Evolutionary conservation across 2,113 vertebrate genomes (phyloP).

Genomic region (Corydoras maculifer): DNA sequence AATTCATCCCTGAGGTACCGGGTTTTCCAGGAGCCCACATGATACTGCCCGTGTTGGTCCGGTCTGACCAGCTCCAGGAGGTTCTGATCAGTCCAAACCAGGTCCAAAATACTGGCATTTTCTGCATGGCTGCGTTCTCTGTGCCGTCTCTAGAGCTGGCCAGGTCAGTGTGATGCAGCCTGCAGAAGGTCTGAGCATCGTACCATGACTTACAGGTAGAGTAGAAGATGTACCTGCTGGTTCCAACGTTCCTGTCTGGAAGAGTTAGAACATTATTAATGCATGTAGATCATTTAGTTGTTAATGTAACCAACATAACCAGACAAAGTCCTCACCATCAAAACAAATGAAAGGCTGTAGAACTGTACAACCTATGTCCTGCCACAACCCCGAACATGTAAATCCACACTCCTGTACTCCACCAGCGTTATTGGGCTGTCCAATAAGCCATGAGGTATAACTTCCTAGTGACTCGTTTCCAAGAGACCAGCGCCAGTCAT

Average conservation of each 20-base stretch:
- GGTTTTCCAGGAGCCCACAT: background rate
- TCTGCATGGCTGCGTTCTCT: background rate
- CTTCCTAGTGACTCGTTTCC: background rate
- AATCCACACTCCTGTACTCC: background rate
- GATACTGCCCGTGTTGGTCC: background rate
- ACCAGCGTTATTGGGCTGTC: background rate
- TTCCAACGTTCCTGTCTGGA: slow-evolving; percentile 1
- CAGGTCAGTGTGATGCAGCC: slow-evolving; percentile 14
- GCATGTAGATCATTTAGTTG: no score
- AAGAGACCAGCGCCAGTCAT: background rate
- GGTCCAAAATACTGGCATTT: background rate
- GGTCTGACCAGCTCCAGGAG: slow-evolving; percentile 28
- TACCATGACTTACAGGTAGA: background rate
- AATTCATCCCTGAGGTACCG: accelerated
- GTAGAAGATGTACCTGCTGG: background rate
- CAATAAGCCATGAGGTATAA: background rate
- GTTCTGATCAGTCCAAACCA: slow-evolving; percentile 26
- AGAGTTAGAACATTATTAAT: background rate
- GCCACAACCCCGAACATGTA: background rate
- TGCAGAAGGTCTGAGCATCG: slow-evolving; percentile 17
- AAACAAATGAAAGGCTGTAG: background rate
- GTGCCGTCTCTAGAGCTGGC: background rate
- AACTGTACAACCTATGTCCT: background rate
- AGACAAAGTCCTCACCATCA: background rate
- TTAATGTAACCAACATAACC: no score